Evolutionary conservation across 2,888 invertebrate species (phyloP).

Genomic region (Erebia epiphron): DNA sequence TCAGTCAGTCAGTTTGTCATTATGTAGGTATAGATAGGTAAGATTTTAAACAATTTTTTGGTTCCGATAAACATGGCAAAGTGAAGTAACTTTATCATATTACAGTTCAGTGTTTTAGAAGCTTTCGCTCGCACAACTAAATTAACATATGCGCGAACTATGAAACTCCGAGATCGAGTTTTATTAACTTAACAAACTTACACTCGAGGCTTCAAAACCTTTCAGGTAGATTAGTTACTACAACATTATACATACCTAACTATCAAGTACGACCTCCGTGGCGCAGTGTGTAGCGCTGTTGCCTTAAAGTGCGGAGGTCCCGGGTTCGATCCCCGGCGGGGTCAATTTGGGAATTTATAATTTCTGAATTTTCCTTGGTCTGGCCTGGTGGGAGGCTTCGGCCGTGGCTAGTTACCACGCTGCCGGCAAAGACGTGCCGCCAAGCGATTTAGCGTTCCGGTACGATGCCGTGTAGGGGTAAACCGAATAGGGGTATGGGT

Average conservation of each 20-base stretch:
- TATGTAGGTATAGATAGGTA: no score
- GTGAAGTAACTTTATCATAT: neutral
- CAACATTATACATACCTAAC: no score
- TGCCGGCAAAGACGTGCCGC: neutral
- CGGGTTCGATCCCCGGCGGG: no score
- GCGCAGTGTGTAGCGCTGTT: no score
- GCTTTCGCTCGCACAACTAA: neutral
- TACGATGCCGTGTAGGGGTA: no score
- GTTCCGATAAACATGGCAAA: neutral
- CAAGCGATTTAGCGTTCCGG: neutral
- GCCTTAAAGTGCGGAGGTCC: no score
- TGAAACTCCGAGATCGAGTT: neutral
- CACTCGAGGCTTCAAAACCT: neutral
- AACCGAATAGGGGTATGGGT: no score
- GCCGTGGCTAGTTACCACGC: neutral
- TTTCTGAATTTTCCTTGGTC: neutral
- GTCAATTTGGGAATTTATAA: no score
- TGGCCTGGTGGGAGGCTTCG: neutral
- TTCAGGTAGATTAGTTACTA: neutral
- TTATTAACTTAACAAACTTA: neutral
- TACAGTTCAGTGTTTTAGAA: constrained; percentile 1
- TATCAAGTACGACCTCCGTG: no score
- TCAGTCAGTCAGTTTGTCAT: no score
- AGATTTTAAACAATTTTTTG: neutral
- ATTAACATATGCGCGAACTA: neutral